These are phyloP conservation scores for Prunella strophiata DNA, from an alignment of 2,797 vertebrate genomes.

Conservation along the genomic window DNA sequence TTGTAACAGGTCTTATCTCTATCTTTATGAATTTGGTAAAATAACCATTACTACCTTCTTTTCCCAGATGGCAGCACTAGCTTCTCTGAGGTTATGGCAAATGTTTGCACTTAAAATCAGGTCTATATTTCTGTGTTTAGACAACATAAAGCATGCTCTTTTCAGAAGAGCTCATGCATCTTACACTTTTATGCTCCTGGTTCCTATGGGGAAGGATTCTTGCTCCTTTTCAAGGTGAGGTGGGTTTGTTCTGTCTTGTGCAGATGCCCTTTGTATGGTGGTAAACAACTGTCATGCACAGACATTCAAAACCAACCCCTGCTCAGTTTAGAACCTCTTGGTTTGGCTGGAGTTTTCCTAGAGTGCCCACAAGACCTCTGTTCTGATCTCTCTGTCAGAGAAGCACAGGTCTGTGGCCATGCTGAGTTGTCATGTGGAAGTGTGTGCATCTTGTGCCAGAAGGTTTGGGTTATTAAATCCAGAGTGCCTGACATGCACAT, in stretches of 20 bases:
- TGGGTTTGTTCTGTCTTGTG: background rate
- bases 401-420: rapidly evolving
- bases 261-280: background rate
- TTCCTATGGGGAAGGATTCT: background rate
- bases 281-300: background rate
- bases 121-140: background rate
- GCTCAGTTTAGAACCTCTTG: background rate
- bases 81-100: background rate
- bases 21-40: background rate
- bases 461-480: background rate
- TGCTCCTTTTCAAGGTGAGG: background rate
- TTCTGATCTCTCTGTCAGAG: background rate
- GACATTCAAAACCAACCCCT: background rate
- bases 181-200: background rate
- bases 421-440: background rate
- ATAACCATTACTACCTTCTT: background rate
- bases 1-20: background rate
- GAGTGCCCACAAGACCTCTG: background rate
- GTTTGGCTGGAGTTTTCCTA: background rate
- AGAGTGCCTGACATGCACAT: background rate
- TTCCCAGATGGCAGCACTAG: background rate
- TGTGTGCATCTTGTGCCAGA: background rate
- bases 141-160: background rate
- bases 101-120: background rate
- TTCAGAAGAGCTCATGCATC: background rate